Conservation (phyloP, 2,888 invertebrate genomes). For the Habroteleia sp. region DNA sequence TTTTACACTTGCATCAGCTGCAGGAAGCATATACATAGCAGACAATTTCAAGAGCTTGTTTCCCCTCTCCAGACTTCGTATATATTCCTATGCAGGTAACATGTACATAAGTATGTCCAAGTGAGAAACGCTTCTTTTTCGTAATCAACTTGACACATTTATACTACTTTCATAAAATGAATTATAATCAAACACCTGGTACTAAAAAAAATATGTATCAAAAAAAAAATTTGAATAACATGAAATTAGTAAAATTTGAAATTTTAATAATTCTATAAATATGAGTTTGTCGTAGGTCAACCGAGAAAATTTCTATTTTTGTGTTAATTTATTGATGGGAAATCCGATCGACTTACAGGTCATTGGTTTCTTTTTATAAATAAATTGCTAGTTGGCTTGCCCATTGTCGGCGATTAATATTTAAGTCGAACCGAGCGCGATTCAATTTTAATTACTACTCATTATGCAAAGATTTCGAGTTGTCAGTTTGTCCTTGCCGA, state of each 20-base stretch:
- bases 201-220: too few relatives aligned
- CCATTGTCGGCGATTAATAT: slow-evolving; percentile 10
- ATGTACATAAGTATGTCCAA: slow-evolving; percentile 12
- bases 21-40: slow-evolving; percentile 20
- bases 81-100: slow-evolving; percentile 15
- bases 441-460: slow-evolving; percentile 1
- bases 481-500: slow-evolving; percentile 19
- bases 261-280: too few relatives aligned
- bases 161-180: slow-evolving; percentile 3
- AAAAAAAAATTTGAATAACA: too few relatives aligned
- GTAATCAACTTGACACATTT: slow-evolving; percentile 52
- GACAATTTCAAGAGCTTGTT: slow-evolving; percentile 31
- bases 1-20: slow-evolving; percentile 45
- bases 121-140: slow-evolving; percentile 26
- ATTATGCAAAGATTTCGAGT: background rate
- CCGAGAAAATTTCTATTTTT: background rate
- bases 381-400: background rate
- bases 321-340: background rate
- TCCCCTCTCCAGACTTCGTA: background rate
- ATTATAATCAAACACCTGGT: slow-evolving; percentile 21
- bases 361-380: slow-evolving; percentile 15
- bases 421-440: slow-evolving; percentile 4
- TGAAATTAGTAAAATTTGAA: background rate
- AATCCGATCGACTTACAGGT: background rate
- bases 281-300: too few relatives aligned